These are phyloP conservation scores for Melanerpes aurifrons DNA, from an alignment of 2,113 vertebrate genomes.

Conservation along the genomic window DNA sequence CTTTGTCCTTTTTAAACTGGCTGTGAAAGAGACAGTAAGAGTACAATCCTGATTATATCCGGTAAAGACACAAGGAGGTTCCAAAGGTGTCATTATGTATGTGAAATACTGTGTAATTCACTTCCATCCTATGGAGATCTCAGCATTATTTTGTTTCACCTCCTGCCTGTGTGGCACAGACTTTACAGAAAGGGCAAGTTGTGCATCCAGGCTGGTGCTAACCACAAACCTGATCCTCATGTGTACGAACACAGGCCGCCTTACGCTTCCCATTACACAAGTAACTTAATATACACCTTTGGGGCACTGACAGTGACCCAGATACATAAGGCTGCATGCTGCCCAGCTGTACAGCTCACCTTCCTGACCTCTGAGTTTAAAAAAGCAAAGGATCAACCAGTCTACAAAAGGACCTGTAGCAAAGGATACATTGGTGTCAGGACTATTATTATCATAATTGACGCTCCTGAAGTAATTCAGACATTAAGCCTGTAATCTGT, in stretches of 20 bases:
- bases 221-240: background rate
- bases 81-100: background rate
- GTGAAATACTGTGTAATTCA: background rate
- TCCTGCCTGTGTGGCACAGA: background rate
- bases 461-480: background rate
- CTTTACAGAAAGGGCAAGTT: background rate
- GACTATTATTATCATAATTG: constrained; percentile 38
- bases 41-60: background rate
- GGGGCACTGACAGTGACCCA: background rate
- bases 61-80: background rate
- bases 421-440: constrained; percentile 1
- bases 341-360: constrained; percentile 41
- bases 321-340: background rate
- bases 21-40: background rate
- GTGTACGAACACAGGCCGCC: background rate
- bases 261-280: background rate
- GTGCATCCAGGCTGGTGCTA: background rate
- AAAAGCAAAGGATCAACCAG: constrained; percentile 16
- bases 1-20: background rate
- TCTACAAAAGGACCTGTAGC: constrained; percentile 19
- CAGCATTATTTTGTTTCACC: background rate
- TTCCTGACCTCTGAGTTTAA: constrained; percentile 26
- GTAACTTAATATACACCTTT: constrained; percentile 20
- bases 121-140: background rate
- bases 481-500: constrained; percentile 46